Evolutionary conservation across 2,888 invertebrate genomes (phyloP).

Genomic region (Chloroclysta siterata): DNA sequence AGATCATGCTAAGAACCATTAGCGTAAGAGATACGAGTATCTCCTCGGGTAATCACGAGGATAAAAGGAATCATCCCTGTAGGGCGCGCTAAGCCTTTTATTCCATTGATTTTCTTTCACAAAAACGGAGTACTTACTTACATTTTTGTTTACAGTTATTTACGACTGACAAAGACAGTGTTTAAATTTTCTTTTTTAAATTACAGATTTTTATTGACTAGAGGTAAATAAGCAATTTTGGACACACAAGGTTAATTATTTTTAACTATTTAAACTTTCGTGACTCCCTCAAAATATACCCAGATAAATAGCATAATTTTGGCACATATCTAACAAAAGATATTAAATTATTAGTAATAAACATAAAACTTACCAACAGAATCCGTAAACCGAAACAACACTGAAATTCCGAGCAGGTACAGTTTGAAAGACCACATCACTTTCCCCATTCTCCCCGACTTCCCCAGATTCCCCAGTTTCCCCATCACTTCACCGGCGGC

Average conservation of each 20-base stretch:
- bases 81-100: constrained; percentile 1
- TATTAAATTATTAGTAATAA: too few species aligned
- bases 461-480: not conserved
- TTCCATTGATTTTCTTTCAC: not conserved
- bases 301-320: too few species aligned
- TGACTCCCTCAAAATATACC: too few species aligned
- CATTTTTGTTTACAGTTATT: not conserved
- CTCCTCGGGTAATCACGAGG: not conserved
- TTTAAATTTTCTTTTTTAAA: not conserved
- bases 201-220: too few species aligned
- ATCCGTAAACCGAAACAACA: constrained; percentile 75
- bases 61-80: not conserved
- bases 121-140: not conserved
- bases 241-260: too few species aligned
- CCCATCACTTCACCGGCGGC: constrained; percentile 28
- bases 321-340: too few species aligned
- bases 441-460: constrained; percentile 50
- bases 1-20: not conserved
- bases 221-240: too few species aligned
- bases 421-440: constrained; percentile 67
- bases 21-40: not conserved
- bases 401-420: constrained; percentile 75
- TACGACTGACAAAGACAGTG: not conserved
- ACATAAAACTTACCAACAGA: constrained; percentile 70
- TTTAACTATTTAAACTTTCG: too few species aligned